These are phyloP conservation scores for Timema podura DNA, from an alignment of 2,888 invertebrate genomes.

Conservation along the genomic window DNA sequence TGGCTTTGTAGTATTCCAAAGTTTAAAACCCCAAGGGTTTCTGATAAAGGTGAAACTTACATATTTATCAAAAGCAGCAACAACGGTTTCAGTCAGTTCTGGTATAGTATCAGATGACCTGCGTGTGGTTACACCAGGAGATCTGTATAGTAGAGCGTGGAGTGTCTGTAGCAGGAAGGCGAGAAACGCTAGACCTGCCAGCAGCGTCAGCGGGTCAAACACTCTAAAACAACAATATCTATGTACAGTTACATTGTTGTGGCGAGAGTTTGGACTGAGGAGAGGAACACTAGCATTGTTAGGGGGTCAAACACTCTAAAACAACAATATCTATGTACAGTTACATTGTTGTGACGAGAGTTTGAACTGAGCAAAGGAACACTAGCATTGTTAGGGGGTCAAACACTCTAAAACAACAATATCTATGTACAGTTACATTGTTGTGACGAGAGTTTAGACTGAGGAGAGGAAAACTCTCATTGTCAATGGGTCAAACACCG, in stretches of 20 bases:
- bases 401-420: conserved; percentile 35
- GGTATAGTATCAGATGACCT: conserved; percentile 34
- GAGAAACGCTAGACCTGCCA: conserved; percentile 45
- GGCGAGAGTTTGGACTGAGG: no score
- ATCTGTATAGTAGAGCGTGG: conserved; percentile 29
- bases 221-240: conserved; percentile 29
- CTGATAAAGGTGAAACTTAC: conserved; percentile 35
- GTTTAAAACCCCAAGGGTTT: no score
- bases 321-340: conserved; percentile 8
- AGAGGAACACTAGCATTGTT: conserved; percentile 38
- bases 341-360: no score
- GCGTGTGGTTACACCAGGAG: conserved; percentile 35
- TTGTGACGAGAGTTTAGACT: no score
- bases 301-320: conserved; percentile 43
- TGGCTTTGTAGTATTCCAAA: no score
- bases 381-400: conserved; percentile 44
- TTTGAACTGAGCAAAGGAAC: no score
- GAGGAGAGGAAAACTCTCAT: no score
- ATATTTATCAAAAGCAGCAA: conserved; percentile 41
- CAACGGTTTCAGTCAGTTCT: conserved; percentile 36
- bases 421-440: no score
- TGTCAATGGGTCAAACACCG: no score
- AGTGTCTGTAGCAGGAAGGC: conserved; percentile 46
- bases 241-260: no score
- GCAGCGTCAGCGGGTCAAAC: conserved; percentile 44